These are phyloP conservation scores for Drosophila formosana DNA, from an alignment of 2,888 invertebrate genomes.

Conservation along the genomic window DNA sequence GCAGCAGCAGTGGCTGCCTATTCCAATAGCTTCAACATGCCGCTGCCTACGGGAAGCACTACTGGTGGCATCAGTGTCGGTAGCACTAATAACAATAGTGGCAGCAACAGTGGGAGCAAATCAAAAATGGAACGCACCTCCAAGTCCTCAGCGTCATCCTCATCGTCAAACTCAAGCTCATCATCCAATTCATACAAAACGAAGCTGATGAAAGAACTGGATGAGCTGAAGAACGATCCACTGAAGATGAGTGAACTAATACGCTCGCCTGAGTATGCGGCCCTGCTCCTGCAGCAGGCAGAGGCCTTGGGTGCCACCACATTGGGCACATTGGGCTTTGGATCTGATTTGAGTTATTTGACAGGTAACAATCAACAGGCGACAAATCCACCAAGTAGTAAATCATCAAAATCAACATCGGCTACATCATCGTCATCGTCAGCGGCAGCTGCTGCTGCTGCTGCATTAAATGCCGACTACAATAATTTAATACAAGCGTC, in stretches of 20 bases:
- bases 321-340: slow-evolving; percentile 83
- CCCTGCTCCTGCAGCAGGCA: slow-evolving; percentile 84
- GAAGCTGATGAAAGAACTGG: slow-evolving; percentile 84
- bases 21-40: slow-evolving; percentile 81
- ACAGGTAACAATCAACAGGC: slow-evolving; percentile 66
- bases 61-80: slow-evolving; percentile 34
- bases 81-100: slow-evolving; percentile 34
- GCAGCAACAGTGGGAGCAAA: slow-evolving; percentile 64
- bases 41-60: slow-evolving; percentile 56
- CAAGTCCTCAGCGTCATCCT: slow-evolving; percentile 81
- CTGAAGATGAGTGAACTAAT: slow-evolving; percentile 85
- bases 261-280: slow-evolving; percentile 85
- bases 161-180: slow-evolving; percentile 80
- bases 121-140: slow-evolving; percentile 81
- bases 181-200: slow-evolving; percentile 84
- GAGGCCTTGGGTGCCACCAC: slow-evolving; percentile 85
- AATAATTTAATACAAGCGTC: slow-evolving; percentile 84
- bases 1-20: slow-evolving; percentile 82
- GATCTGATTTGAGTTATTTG: slow-evolving; percentile 83
- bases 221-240: slow-evolving; percentile 85
- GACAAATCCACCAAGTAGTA: slow-evolving; percentile 44
- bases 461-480: slow-evolving; percentile 82
- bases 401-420: slow-evolving; percentile 64
- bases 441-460: slow-evolving; percentile 79
- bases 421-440: slow-evolving; percentile 51